Evolutionary conservation across 2,113 vertebrate species (phyloP), one percentile per base, ranked within the genome.

Genomic region (Hypanus sabinus): DNA sequence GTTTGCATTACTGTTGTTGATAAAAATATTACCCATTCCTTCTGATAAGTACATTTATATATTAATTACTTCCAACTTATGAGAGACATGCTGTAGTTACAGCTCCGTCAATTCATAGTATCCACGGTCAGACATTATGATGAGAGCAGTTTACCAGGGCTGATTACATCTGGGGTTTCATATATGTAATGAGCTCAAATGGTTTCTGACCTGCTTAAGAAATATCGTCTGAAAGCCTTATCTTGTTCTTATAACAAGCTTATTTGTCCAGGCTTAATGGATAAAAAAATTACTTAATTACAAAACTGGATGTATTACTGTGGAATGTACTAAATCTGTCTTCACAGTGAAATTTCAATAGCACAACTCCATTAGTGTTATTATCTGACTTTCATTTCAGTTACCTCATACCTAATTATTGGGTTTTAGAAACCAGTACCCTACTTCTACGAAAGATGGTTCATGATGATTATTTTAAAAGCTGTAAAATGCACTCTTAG

Each of bases 371-470:
- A 94, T 94, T 93, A 80, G 94, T 91, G 79, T 94, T 94, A 94
- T 94, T 94, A 79, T 85, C 94, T 94, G 95, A 95, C 94, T 94
- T 95, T 91, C 95, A 94, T 60, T 94, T 94, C 94, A 73, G 91
- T 94, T 94, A 83, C 94, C 95, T 94, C 94, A 95, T 65, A 93
- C 76, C 94, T 95, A 95, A 95, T 95, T 83, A 94, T 95, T 94
- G 22, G 83, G 94, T 95, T 94, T 94, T 95, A 94, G 95, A 94
- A 95, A 94, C 95, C 81, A 94, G 93, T 93, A 94, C 94, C 94
- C 94, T 94, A 95, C 95, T 95, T 95, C 95, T 96, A 96, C 96
- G 96, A 96, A 95, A 95, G 88, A 94, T 94, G 95, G 93, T 95
- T 94, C 94, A 94, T 77, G 95, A 94, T 95, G 94, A 95, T 95